Conservation (phyloP, 1,140 invertebrate species). For the Arctopsyche grandis region DNA sequence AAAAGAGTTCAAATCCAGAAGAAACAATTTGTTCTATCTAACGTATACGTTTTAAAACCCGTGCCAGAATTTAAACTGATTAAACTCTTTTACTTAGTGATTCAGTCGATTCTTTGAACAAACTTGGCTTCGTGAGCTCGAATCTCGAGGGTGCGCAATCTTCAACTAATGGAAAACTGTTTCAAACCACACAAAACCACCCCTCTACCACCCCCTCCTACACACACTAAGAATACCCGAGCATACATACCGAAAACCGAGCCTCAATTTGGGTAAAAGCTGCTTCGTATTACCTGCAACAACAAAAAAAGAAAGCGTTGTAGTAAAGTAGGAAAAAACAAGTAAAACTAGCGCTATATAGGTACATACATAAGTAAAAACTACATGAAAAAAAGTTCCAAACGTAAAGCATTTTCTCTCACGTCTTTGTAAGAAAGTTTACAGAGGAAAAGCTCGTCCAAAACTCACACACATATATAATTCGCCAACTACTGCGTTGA, state of each 20-base stretch:
- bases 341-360: background rate
- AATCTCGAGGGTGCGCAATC: background rate
- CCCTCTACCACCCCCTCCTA: too few species aligned
- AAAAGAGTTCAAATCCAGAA: too few species aligned
- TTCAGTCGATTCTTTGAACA: background rate
- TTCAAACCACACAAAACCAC: background rate
- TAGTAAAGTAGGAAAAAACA: background rate
- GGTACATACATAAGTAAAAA: too few species aligned
- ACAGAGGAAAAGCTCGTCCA: too few species aligned
- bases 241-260: background rate
- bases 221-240: background rate
- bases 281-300: slow-evolving; percentile 14
- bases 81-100: background rate
- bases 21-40: too few species aligned
- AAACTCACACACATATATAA: background rate
- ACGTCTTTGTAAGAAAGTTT: too few species aligned
- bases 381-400: too few species aligned
- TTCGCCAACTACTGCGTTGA: background rate
- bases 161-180: slow-evolving; percentile 19
- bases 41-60: too few species aligned
- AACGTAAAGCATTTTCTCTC: too few species aligned
- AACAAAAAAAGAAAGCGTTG: background rate
- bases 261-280: slow-evolving; percentile 18
- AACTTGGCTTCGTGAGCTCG: background rate
- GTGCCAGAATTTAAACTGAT: background rate